A percentile compares a stretch with the other conserved stretches of the same genome.
Evolutionary conservation across 1,140 invertebrate genomes (phyloP).

Genomic region (Bombus confusus): DNA sequence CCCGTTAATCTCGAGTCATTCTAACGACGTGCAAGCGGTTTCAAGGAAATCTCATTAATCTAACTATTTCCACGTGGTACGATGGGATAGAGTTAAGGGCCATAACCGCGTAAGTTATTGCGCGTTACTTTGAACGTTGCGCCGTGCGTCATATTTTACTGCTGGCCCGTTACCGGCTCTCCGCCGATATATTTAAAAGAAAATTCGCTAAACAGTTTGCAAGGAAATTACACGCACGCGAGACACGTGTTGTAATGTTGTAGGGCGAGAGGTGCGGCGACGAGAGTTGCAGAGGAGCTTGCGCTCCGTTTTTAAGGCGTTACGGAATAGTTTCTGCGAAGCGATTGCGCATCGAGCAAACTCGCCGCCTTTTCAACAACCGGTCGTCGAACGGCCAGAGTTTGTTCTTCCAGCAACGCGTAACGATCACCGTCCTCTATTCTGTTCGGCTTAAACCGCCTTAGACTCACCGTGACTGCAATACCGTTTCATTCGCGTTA

Average conservation of each 20-base stretch:
- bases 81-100: conserved; percentile 12
- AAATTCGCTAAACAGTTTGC: conserved; percentile 10
- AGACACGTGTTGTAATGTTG: no score
- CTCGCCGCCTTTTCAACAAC: conserved; percentile 7
- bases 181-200: not conserved
- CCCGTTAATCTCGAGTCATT: not conserved
- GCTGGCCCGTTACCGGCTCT: not conserved
- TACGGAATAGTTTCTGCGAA: conserved; percentile 1
- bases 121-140: conserved; percentile 21
- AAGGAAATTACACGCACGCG: not conserved
- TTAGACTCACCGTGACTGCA: not conserved
- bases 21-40: not conserved
- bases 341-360: not conserved
- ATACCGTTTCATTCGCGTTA: not conserved
- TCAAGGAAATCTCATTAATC: conserved; percentile 23
- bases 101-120: conserved; percentile 22
- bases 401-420: not conserved
- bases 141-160: conserved; percentile 18
- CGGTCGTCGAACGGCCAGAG: not conserved
- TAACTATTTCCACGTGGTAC: not conserved
- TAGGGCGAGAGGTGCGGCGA: no score
- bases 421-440: not conserved
- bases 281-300: not conserved
- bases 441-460: not conserved
- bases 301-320: not conserved